Conservation (phyloP, 2,113 vertebrate genomes). For the Cephalopterus ornatus region DNA sequence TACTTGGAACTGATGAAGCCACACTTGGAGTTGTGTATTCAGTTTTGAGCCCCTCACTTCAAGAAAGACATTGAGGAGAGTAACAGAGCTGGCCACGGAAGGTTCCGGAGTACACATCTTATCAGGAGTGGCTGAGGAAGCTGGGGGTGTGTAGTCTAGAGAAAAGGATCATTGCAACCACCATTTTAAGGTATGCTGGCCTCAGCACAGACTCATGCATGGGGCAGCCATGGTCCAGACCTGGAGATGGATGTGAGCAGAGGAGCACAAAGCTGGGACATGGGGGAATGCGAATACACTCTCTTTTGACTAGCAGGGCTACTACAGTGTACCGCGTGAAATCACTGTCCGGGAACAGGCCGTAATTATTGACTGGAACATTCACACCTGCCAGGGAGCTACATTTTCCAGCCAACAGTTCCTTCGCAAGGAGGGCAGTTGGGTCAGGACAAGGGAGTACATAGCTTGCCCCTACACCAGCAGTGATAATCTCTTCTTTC, state of each 20-base stretch:
- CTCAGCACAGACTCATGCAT: neutral
- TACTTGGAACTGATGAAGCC: too few species aligned
- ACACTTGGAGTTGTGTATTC: neutral
- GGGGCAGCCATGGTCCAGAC: neutral
- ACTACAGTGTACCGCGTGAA: rapidly evolving
- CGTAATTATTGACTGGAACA: neutral
- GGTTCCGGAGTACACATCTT: too few species aligned
- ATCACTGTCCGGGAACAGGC: neutral
- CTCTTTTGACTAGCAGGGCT: neutral
- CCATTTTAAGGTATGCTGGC: neutral
- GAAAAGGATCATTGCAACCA: neutral
- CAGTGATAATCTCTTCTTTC: neutral
- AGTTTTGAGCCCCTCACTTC: neutral
- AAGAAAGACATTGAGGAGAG: neutral
- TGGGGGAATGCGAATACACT: neutral
- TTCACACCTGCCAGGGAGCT: neutral
- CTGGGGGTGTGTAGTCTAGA: neutral
- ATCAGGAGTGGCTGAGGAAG: neutral
- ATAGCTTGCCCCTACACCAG: neutral
- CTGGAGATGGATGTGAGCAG: rapidly evolving
- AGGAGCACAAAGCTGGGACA: neutral
- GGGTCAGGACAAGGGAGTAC: neutral
- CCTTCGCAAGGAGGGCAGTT: neutral
- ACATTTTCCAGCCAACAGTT: neutral
- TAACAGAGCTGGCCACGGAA: neutral